A percentile compares a stretch with the other conserved stretches of the same genome.
phyloP scores from a whole-genome alignment of 1,140 invertebrate species.

The Chrysoperla carnea region DNA sequence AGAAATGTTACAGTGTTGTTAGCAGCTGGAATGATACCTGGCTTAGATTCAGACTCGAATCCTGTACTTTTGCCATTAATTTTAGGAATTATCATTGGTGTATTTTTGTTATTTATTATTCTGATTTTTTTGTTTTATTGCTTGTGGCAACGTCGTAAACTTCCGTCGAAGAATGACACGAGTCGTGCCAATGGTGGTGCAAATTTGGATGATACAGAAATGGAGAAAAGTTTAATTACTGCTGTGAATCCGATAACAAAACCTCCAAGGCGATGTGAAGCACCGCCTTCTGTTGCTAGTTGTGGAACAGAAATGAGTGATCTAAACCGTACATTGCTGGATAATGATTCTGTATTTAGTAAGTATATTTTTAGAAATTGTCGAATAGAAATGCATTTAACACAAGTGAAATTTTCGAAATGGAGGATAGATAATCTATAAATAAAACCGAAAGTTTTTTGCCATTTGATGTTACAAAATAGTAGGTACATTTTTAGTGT shows the following conservation, averaged over 20 bases:
- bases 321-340: constrained; percentile 56
- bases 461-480: no score
- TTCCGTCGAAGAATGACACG: constrained; percentile 31
- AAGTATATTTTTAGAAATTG: constrained; percentile 25
- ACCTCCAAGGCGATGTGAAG: constrained; percentile 50
- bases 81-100: constrained; percentile 16
- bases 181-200: constrained; percentile 39
- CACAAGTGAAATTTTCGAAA: no score
- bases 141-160: constrained; percentile 34
- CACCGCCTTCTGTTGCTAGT: constrained; percentile 42
- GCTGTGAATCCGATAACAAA: constrained; percentile 68
- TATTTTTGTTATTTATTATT: constrained; percentile 39
- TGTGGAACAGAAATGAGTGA: constrained; percentile 59
- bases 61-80: neutral
- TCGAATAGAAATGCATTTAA: no score
- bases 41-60: neutral
- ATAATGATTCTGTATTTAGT: constrained; percentile 53
- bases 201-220: constrained; percentile 40
- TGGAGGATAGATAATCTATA: no score
- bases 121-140: constrained; percentile 46
- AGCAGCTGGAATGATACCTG: constrained; percentile 14
- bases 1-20: constrained; percentile 42
- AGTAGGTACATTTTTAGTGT: no score
- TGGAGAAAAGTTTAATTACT: constrained; percentile 62
- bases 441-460: no score